Percentiles rank a stretch among this genome's conserved stretches.
Conservation (phyloP, 2,113 vertebrate genomes). For the Equus przewalskii region DNA sequence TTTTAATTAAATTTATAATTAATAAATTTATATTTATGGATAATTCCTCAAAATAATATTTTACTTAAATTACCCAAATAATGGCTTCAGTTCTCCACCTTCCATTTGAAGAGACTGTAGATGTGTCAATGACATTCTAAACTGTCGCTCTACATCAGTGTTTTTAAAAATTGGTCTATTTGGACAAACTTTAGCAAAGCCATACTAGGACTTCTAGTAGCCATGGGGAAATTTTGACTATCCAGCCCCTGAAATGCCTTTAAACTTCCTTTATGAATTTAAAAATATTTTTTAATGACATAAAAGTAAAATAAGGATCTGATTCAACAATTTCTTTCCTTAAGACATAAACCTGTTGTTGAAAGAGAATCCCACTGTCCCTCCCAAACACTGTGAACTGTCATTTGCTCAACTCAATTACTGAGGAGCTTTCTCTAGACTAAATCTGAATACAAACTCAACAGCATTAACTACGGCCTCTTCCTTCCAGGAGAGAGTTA, state of each 20-base stretch:
- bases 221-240: slow-evolving; percentile 1
- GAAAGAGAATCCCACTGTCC: background rate
- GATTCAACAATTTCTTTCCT: background rate
- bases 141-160: background rate
- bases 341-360: background rate
- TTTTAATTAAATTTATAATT: background rate
- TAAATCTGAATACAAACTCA: background rate
- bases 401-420: background rate
- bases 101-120: background rate
- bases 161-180: background rate
- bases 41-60: slow-evolving; percentile 42
- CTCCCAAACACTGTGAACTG: background rate
- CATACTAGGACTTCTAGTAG: background rate
- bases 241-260: background rate
- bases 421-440: background rate
- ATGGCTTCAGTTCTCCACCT: background rate
- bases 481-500: background rate
- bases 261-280: background rate
- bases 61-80: slow-evolving; percentile 52
- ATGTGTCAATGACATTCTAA: background rate
- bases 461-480: background rate
- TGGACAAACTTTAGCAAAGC: slow-evolving; percentile 9
- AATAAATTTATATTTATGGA: background rate
- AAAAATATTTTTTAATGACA: background rate
- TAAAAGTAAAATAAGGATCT: background rate